phyloP scores from a whole-genome alignment of 2,113 vertebrate species.

The Anoplopoma fimbria region DNA sequence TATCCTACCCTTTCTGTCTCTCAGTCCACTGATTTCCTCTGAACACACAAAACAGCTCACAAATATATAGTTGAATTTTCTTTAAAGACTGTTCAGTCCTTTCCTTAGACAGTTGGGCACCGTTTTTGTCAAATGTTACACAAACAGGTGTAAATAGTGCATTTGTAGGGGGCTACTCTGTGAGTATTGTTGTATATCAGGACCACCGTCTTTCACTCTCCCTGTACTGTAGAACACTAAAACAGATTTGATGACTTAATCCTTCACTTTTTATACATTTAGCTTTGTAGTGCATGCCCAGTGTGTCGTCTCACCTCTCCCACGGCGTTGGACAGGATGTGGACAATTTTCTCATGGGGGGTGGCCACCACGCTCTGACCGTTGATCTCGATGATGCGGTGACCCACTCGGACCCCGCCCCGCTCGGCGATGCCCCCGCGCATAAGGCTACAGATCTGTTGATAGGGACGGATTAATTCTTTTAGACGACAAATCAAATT shows the following conservation, averaged over 20 bases:
- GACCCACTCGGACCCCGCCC: constrained; percentile 96
- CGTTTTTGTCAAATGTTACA: too few relatives aligned
- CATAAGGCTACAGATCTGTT: constrained; percentile 98
- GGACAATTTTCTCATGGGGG: constrained; percentile 96
- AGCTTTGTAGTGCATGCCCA: background rate
- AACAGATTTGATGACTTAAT: background rate
- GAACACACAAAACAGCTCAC: background rate
- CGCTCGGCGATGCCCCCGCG: constrained; percentile 96
- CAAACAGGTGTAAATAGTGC: too few relatives aligned
- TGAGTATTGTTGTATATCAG: too few relatives aligned
- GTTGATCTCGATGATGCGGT: constrained; percentile 98
- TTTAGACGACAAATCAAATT: background rate
- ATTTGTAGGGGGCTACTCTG: too few relatives aligned
- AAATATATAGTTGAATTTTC: background rate
- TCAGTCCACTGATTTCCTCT: too few relatives aligned
- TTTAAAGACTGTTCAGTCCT: too few relatives aligned
- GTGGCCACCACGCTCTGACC: constrained; percentile 97
- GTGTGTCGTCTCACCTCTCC: constrained; percentile 89
- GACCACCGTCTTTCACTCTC: too few relatives aligned
- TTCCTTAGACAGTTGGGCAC: too few relatives aligned
- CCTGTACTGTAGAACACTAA: background rate
- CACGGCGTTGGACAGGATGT: constrained; percentile 95
- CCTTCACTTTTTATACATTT: background rate
- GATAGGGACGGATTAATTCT: background rate
- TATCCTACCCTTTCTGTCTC: too few relatives aligned